Conservation (phyloP, 1,140 invertebrate species). For the Trichonephila clavipes region DNA sequence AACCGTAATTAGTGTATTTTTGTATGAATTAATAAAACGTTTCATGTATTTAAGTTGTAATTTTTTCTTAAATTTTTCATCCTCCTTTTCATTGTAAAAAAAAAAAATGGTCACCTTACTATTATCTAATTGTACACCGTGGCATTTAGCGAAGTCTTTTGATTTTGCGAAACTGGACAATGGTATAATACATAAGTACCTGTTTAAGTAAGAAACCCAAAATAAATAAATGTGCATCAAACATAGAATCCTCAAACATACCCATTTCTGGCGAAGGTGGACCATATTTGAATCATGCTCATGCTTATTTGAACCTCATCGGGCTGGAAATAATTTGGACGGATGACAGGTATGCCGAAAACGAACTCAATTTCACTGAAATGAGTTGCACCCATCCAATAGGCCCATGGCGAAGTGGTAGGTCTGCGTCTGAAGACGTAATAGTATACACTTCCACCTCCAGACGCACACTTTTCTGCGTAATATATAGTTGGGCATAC, state of each 20-base stretch:
- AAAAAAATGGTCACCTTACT: no score
- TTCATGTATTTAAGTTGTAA: no score
- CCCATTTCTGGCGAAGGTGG: constrained; percentile 74
- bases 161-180: no score
- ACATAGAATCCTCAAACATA: background rate
- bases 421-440: constrained; percentile 76
- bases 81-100: no score
- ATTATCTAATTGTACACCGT: no score
- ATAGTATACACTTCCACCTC: constrained; percentile 68
- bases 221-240: no score
- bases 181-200: no score
- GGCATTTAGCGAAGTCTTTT: no score
- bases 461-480: background rate
- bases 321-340: constrained; percentile 20
- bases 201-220: no score
- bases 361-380: constrained; percentile 77
- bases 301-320: constrained; percentile 63
- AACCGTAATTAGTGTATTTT: no score
- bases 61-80: no score
- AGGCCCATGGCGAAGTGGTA: background rate
- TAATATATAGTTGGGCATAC: constrained; percentile 16
- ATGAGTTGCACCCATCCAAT: constrained; percentile 74
- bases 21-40: no score
- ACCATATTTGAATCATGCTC: constrained; percentile 74
- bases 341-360: constrained; percentile 73